These are phyloP conservation scores for Iphiclides podalirius DNA, from an alignment of 2,888 invertebrate species.

Conservation along the genomic window DNA sequence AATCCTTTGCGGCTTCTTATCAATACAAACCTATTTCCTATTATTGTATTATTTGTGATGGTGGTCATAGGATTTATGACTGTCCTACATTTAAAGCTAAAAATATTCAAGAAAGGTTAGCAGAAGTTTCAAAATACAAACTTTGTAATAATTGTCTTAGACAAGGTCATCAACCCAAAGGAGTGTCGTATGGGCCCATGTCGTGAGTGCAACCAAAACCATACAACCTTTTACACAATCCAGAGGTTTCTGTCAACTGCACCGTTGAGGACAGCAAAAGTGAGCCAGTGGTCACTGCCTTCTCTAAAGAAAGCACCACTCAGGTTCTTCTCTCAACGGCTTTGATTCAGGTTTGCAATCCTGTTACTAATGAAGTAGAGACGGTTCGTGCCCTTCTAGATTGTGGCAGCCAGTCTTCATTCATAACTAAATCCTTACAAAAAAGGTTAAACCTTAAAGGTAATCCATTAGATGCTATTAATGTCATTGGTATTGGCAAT, in stretches of 20 bases:
- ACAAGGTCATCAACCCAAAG: background rate
- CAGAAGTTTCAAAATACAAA: background rate
- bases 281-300: background rate
- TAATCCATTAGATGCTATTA: slow-evolving; percentile 12
- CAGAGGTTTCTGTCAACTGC: background rate
- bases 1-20: too few relatives aligned
- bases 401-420: slow-evolving; percentile 9
- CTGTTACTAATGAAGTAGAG: slow-evolving; percentile 16
- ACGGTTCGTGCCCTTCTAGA: slow-evolving; percentile 19
- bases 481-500: slow-evolving; percentile 29
- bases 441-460: slow-evolving; percentile 18
- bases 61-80: slow-evolving; percentile 25
- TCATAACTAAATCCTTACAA: slow-evolving; percentile 14
- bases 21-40: too few relatives aligned
- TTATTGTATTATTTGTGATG: slow-evolving; percentile 19
- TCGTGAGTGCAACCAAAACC: background rate
- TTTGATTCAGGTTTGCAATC: slow-evolving; percentile 25
- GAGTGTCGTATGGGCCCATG: background rate
- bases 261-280: background rate
- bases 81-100: slow-evolving; percentile 27
- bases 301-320: background rate
- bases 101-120: slow-evolving; percentile 13
- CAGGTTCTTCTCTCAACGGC: slow-evolving; percentile 25
- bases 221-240: background rate
- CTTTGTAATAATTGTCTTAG: background rate